Evolutionary conservation across 2,797 vertebrate genomes (phyloP).

Genomic region (Poecilia velifera): DNA sequence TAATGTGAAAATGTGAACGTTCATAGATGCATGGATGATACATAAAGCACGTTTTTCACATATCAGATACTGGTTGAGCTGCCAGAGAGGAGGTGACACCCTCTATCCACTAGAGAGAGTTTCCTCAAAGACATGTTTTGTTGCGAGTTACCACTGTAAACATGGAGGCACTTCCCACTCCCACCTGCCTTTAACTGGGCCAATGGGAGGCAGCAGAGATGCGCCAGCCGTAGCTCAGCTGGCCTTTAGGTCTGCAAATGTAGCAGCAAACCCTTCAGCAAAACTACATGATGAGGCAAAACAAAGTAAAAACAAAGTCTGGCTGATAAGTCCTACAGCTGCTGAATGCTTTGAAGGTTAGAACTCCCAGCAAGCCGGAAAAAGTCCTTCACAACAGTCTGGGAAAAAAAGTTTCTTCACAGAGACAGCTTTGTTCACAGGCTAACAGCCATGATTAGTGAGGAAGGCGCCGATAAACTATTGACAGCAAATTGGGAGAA

Average conservation of each 20-base stretch:
- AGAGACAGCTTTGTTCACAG: background rate
- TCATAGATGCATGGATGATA: background rate
- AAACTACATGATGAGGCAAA: background rate
- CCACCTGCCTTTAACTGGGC: background rate
- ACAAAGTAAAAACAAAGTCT: background rate
- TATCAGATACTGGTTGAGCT: constrained; percentile 18
- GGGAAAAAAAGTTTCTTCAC: background rate
- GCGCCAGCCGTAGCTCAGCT: background rate
- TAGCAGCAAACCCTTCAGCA: background rate
- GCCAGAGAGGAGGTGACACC: background rate
- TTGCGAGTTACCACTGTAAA: constrained; percentile 12
- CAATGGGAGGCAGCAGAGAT: background rate
- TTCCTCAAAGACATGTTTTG: constrained; percentile 1
- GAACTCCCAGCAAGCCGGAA: background rate
- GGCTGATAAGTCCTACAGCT: background rate
- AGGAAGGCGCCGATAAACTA: background rate
- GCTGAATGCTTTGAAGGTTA: background rate
- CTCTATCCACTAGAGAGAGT: background rate
- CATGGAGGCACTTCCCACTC: background rate
- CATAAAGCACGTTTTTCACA: constrained; percentile 4
- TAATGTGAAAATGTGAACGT: background rate
- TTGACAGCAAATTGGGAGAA: background rate
- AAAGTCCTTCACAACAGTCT: background rate
- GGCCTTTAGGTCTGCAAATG: background rate
- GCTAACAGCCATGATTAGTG: background rate